A percentile compares a stretch with the other conserved stretches of the same genome.
These are phyloP conservation scores for Limnephilus auricula DNA, from an alignment of 2,888 invertebrate genomes.

Conservation along the genomic window DNA sequence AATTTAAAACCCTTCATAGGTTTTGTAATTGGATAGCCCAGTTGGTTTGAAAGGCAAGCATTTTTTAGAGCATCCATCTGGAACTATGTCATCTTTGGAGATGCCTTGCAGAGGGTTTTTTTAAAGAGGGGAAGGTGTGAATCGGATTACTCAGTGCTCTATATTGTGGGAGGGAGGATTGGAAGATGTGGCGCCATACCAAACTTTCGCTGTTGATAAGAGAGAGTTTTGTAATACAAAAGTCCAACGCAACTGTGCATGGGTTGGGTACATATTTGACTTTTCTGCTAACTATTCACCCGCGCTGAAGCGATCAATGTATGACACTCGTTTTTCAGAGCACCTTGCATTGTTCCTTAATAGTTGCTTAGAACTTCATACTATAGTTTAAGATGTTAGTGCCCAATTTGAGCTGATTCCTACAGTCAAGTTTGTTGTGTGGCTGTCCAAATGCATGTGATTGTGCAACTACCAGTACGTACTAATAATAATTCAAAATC, in stretches of 20 bases:
- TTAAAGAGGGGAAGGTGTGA: not conserved
- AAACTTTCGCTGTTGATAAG: not conserved
- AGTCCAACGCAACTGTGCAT: not conserved
- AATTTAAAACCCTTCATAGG: no score
- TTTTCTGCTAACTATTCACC: not conserved
- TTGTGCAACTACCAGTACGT: not conserved
- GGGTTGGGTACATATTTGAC: not conserved
- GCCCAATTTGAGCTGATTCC: not conserved
- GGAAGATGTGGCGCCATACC: not conserved
- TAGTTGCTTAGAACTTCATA: not conserved
- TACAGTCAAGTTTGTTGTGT: not conserved
- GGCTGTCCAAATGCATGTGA: not conserved
- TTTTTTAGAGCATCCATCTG: not conserved
- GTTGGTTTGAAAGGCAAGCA: not conserved
- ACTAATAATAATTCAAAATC: not conserved
- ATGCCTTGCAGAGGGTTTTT: not conserved
- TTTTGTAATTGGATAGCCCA: not conserved
- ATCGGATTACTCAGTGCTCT: not conserved
- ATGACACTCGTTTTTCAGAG: not conserved
- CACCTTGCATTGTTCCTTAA: not conserved
- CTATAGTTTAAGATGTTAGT: not conserved
- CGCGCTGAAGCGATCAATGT: not conserved
- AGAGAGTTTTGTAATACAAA: not conserved
- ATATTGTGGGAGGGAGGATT: not conserved
- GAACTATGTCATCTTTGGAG: not conserved